Conservation (phyloP, 2,797 vertebrate species). For the Sebastes dallii region DNA sequence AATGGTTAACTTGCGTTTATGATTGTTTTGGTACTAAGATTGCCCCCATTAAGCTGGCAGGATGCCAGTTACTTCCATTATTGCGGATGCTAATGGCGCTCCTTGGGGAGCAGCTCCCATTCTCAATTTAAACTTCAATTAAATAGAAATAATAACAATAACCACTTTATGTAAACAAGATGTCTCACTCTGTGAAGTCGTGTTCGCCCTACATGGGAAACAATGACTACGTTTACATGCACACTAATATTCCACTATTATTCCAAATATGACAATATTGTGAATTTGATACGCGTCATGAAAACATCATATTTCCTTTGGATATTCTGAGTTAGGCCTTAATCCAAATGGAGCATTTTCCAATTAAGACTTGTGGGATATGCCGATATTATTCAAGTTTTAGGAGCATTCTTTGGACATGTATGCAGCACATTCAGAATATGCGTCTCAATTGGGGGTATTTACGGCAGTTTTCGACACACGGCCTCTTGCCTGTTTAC, state of each 20-base stretch:
- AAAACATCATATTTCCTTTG: fast-evolving
- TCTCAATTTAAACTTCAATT: constrained; percentile 34
- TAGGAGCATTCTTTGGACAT: not conserved
- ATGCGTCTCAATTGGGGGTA: fast-evolving
- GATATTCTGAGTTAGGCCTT: not conserved
- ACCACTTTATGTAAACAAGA: not conserved
- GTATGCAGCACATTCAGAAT: too few species aligned
- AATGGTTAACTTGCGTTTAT: constrained; percentile 11
- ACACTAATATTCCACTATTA: not conserved
- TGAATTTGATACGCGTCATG: not conserved
- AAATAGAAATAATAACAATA: not conserved
- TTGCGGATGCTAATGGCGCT: constrained; percentile 22
- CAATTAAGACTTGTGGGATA: not conserved
- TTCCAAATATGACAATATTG: not conserved
- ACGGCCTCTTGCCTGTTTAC: fast-evolving
- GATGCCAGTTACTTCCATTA: constrained; percentile 16
- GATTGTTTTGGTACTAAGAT: constrained; percentile 14
- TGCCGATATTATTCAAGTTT: not conserved
- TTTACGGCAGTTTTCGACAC: fast-evolving
- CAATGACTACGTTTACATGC: not conserved
- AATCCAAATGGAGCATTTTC: too few species aligned
- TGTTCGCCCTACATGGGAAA: not conserved
- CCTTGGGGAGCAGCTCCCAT: constrained; percentile 11
- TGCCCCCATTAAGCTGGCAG: constrained; percentile 26
- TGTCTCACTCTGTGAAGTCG: not conserved